Conservation (phyloP, 2,797 vertebrate genomes). For the Enteromius argenteus region DNA sequence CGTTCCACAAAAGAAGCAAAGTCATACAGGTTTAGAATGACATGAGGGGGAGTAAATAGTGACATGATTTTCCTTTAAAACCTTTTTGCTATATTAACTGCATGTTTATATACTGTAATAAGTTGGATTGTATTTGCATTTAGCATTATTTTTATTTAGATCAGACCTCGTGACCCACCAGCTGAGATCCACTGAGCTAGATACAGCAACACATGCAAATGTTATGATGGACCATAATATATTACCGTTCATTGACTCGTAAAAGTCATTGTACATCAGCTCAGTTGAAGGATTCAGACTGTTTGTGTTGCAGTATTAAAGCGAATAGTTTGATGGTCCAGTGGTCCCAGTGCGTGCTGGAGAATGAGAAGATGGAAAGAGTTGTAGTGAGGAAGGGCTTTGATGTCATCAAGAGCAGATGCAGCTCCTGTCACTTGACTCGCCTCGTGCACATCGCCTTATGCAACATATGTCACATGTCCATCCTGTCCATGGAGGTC, state of each 20-base stretch:
- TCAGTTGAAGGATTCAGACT: background rate
- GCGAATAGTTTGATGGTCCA: background rate
- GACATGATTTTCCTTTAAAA: background rate
- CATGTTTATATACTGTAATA: background rate
- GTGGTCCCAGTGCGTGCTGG: background rate
- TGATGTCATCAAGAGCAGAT: constrained; percentile 56
- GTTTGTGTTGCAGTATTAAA: constrained; percentile 14
- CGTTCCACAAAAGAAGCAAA: background rate
- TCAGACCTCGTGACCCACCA: background rate
- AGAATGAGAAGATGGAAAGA: constrained; percentile 39
- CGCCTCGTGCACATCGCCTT: constrained; percentile 51
- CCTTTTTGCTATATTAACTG: background rate
- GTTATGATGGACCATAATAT: background rate
- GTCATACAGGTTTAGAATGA: background rate
- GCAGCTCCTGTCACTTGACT: constrained; percentile 27
- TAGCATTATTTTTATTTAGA: background rate
- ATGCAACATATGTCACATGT: constrained; percentile 61
- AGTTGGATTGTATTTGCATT: background rate
- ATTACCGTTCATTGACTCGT: background rate
- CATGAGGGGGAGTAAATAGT: background rate
- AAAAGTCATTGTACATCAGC: background rate
- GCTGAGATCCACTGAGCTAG: background rate
- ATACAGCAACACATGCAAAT: background rate
- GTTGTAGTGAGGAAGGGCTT: constrained; percentile 41
- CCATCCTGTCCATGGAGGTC: constrained; percentile 20